Conservation (phyloP, 2,888 invertebrate genomes). For the Aspidapion aeneum region DNA sequence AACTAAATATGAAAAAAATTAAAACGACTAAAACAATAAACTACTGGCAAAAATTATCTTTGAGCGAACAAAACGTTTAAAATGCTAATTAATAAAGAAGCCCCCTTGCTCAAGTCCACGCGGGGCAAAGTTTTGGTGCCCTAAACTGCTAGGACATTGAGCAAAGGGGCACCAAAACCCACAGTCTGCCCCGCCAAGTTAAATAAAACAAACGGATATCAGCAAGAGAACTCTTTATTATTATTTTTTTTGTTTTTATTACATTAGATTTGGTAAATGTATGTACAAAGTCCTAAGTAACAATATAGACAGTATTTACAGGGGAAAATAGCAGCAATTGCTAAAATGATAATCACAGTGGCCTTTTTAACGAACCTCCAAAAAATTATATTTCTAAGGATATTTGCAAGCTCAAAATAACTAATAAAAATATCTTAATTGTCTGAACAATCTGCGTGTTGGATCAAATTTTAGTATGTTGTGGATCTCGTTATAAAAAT, state of each 20-base stretch:
- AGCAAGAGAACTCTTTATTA: constrained; percentile 52
- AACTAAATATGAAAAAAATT: too few relatives aligned
- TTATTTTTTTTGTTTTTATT: constrained; percentile 14
- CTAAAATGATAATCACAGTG: background rate
- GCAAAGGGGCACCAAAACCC: constrained; percentile 59
- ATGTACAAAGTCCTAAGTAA: constrained; percentile 18
- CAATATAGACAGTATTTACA: background rate
- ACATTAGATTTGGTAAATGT: constrained; percentile 19
- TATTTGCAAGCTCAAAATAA: too few relatives aligned
- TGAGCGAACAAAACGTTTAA: too few relatives aligned
- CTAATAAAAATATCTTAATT: too few relatives aligned
- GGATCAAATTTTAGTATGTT: too few relatives aligned
- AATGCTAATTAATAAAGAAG: constrained; percentile 42
- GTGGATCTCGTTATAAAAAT: too few relatives aligned
- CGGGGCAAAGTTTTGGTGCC: constrained; percentile 52
- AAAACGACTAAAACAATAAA: too few relatives aligned
- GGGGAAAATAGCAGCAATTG: background rate
- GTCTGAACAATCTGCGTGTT: too few relatives aligned
- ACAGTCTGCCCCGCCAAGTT: constrained; percentile 47
- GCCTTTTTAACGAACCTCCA: too few relatives aligned
- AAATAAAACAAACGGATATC: constrained; percentile 41
- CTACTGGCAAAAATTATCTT: too few relatives aligned
- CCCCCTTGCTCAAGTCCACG: constrained; percentile 50
- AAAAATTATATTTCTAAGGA: too few relatives aligned
- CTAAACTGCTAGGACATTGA: constrained; percentile 45